phyloP scores from a whole-genome alignment of 2,888 invertebrate genomes.

The Drosophila prolongata region DNA sequence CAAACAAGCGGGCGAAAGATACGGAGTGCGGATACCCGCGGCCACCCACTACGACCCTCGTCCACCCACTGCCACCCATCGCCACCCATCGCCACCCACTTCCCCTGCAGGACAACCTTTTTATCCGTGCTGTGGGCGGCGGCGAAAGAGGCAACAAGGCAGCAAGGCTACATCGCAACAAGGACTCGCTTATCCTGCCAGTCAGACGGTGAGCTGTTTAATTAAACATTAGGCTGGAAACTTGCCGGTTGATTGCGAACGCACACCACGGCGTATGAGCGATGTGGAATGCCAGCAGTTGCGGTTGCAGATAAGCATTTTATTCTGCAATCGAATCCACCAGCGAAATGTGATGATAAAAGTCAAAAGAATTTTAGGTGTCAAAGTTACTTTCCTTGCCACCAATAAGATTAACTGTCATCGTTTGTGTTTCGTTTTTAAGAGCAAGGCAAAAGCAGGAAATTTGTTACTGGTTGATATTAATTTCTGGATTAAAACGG shows the following conservation, averaged over 20 bases:
- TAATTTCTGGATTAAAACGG: too few species aligned
- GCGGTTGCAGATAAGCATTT: constrained; percentile 2
- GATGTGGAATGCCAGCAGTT: constrained; percentile 17
- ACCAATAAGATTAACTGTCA: too few species aligned
- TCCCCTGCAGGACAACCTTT: constrained; percentile 1
- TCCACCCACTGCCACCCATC: neutral
- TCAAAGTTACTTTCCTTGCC: too few species aligned
- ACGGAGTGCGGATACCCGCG: neutral
- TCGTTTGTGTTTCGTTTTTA: too few species aligned
- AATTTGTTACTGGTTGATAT: too few species aligned
- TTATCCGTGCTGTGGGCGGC: constrained; percentile 3
- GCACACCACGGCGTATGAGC: constrained; percentile 31
- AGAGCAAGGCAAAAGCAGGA: too few species aligned
- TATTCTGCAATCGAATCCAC: neutral
- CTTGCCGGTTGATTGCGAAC: constrained; percentile 19
- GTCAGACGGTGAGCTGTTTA: constrained; percentile 43
- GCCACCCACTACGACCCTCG: neutral
- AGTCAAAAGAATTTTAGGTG: too few species aligned
- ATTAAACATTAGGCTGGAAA: constrained; percentile 47
- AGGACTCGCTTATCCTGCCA: constrained; percentile 43
- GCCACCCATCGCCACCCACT: neutral
- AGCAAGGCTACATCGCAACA: constrained; percentile 17
- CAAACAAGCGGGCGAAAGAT: constrained; percentile 37
- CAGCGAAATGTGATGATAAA: neutral
- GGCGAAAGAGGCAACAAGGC: constrained; percentile 9